Percentiles rank a stretch among this genome's conserved stretches.
Conservation (phyloP, 2,113 vertebrate species). For the Pardalotus punctatus region DNA sequence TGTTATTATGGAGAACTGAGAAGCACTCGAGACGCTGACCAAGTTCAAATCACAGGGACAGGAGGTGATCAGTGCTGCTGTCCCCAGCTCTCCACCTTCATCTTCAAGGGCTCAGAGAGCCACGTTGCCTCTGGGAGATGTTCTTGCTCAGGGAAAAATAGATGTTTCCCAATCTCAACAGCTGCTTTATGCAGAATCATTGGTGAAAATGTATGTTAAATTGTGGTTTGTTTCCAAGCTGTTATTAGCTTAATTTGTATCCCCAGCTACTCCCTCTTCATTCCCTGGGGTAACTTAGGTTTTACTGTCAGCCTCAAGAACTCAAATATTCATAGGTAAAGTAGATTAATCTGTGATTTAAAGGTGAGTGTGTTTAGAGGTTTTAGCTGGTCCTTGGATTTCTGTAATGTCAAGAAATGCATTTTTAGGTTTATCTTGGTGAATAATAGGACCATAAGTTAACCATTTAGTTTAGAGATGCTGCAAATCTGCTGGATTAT, state of each 20-base stretch:
- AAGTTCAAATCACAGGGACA: neutral
- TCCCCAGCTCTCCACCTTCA: neutral
- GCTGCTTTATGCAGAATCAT: neutral
- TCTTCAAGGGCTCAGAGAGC: neutral
- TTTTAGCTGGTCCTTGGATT: neutral
- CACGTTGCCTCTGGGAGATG: neutral
- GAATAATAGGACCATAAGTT: neutral
- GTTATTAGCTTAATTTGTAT: neutral
- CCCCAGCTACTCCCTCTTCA: neutral
- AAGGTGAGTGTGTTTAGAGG: neutral
- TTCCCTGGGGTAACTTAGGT: neutral
- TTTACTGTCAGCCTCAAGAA: neutral
- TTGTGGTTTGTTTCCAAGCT: neutral
- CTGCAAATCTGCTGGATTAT: neutral
- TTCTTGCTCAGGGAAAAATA: neutral
- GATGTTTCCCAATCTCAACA: neutral
- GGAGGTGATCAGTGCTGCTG: neutral
- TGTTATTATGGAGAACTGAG: neutral
- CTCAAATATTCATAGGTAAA: neutral
- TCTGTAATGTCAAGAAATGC: neutral
- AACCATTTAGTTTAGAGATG: neutral
- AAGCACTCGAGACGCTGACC: neutral
- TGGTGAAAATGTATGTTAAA: neutral
- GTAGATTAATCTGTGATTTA: neutral
- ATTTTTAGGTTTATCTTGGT: neutral